Evolutionary conservation across 2,113 vertebrate genomes (phyloP).

Genomic region (Mixornis gularis): DNA sequence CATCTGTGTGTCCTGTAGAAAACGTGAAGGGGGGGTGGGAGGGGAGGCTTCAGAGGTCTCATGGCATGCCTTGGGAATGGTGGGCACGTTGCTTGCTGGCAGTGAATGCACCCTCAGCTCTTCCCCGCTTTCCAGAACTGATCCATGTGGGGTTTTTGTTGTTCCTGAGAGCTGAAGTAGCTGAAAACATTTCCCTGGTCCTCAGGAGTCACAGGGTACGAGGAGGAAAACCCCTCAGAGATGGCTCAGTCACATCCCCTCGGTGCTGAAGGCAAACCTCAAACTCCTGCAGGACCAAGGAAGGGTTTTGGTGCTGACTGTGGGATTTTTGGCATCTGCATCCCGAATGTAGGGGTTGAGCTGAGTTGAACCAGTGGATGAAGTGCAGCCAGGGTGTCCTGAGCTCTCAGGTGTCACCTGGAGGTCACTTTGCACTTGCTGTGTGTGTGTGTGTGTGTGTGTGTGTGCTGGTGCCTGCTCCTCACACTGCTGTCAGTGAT

Average conservation of each 20-base stretch:
- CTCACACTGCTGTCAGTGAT: not conserved
- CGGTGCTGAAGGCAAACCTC: not conserved
- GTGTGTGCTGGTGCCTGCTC: not conserved
- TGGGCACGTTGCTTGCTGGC: not conserved
- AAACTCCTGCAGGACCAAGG: not conserved
- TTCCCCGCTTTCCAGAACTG: not conserved
- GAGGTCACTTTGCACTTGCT: not conserved
- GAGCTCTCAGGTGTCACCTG: not conserved
- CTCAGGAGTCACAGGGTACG: not conserved
- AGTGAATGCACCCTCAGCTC: not conserved
- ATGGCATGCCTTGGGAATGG: not conserved
- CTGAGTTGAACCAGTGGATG: not conserved
- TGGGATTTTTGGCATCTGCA: not conserved
- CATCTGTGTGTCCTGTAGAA: conserved; percentile 18
- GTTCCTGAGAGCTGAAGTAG: not conserved
- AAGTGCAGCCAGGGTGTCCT: not conserved
- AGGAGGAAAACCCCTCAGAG: not conserved
- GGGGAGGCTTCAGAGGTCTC: not conserved
- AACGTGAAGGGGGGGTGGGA: not conserved
- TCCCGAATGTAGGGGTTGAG: not conserved
- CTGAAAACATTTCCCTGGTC: not conserved
- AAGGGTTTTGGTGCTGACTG: not conserved
- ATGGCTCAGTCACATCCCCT: fast-evolving
- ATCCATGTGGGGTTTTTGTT: fast-evolving
- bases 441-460: not conserved